Evolutionary conservation across 2,113 vertebrate genomes (phyloP), one percentile per base, ranked within the genome.

Genomic region (Heterocephalus glaber): DNA sequence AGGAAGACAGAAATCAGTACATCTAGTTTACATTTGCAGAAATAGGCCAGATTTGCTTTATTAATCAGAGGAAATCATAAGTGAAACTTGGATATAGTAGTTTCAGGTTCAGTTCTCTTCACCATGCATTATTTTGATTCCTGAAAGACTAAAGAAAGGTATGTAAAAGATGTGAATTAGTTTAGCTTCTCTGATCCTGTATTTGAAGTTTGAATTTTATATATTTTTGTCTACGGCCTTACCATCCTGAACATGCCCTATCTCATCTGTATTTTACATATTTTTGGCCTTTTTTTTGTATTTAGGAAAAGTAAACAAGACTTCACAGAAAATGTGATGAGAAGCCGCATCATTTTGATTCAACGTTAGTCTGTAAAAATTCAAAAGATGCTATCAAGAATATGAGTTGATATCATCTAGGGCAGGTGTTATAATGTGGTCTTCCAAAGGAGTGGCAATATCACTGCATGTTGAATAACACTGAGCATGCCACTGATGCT

Each of bases 281-380:
- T 60, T 19, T 91, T 87, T 47, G 16, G 35, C 26, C 19, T 96
- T 95, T 81, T 26, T 95, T 95, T 83, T 38, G 58, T 94, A 60
- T 80, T 93, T 35, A 77, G 74, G 66, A 93, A 95, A 94, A 56
- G 28, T 74, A 97, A 96, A 63, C 41, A 54, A 83, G 86, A 97
- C 60, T 92, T 90, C 89, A 72, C 83, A 95, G 89, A 92, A 92
- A 92, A 84, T 89, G 54, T 89, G 89, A 95, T 86, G 79, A 95
- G 92, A 83, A 60, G 63, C 56, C 80, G 44, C 17, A 70, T 5
- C 4, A 41, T 90, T 95, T 66, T 88, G 70, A 96, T 44, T 63
- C 41, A 94, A 93, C 76, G 44, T 58, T 63, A 97, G 86, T 61
- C 66, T 14, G 72, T 24, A 92, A 90, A 80, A 91, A 76, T 89